These are phyloP conservation scores for Daphoenositta chrysoptera DNA, from an alignment of 2,113 vertebrate genomes.

Conservation along the genomic window DNA sequence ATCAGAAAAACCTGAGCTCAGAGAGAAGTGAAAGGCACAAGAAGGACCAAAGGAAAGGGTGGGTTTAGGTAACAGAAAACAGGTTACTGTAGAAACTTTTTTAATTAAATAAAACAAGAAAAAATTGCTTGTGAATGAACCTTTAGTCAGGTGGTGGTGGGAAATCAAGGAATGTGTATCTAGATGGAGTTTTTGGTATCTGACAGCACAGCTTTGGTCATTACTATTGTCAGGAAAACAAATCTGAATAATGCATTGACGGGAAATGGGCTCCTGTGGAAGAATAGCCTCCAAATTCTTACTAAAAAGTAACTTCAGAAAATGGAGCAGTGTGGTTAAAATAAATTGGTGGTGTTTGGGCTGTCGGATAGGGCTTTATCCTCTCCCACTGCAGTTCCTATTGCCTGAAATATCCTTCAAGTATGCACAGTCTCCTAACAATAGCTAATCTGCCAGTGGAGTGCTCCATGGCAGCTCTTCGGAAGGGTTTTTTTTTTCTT, in stretches of 20 bases:
- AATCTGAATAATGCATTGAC: neutral
- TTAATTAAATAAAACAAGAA: neutral
- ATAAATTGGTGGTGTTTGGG: neutral
- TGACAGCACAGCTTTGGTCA: neutral
- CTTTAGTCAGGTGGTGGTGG: neutral
- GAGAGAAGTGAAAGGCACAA: neutral
- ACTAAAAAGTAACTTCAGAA: neutral
- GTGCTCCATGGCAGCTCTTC: neutral
- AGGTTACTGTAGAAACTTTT: neutral
- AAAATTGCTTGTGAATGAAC: neutral
- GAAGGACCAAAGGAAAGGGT: neutral
- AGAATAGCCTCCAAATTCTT: neutral
- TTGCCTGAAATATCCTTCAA: neutral
- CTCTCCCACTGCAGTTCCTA: neutral
- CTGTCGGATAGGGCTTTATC: neutral
- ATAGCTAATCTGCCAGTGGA: neutral
- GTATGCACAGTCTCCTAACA: neutral
- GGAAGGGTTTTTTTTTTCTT: neutral
- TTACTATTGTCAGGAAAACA: neutral
- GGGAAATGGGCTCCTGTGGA: neutral
- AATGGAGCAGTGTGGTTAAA: neutral
- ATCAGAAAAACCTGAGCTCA: fast-evolving
- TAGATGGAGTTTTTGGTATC: fast-evolving
- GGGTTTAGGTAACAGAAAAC: neutral
- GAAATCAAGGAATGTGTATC: neutral